Evolutionary conservation across 2,113 vertebrate species (phyloP), one percentile per base, ranked within the genome.

Genomic region (Cynoglossus semilaevis): DNA sequence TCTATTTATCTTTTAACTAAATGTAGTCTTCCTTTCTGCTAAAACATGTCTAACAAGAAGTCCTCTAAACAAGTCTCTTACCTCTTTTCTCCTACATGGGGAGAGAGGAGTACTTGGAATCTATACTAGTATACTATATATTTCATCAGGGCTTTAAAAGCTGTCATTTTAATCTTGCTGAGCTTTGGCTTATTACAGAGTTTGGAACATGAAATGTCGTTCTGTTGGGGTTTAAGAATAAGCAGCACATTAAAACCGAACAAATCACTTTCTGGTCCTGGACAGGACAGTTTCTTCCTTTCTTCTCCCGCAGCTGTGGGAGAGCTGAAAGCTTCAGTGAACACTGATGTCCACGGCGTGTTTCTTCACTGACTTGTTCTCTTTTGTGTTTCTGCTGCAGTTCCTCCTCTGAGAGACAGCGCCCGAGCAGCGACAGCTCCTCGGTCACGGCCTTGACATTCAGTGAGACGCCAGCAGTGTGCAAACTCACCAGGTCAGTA

Each of bases 401-500:
- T 1, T 76, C 74, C 36, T 66, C 68, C 11, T 60, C 77, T 35
- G 77, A 71, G 63, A 84, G 82, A 54, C 86, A 86, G 62, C 73
- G 84, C n/a, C 64, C 87, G 57, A 87, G 83, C 80, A 90, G 84
- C 48, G 89, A 89, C 78, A 69, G 82, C 62, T 83, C 85, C 34
- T 85, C 82, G 18, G 51, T 75, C 15, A 88, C 88, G 29, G 83
- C 85, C 13, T 47, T 83, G 16, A 58, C 54, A 9, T 67, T 81
- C 66, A 63, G 62, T 19, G 16, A 74, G 12, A 55, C 82, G 5
- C 84, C 84, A 58, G 63, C 56, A 54, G 35, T 65, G 71, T 66
- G 84, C 70, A 88, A 90, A 61, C 88, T 89, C 58, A 82, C 37
- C 80, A 87, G 90, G 88, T 90, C 50, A 68, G 86, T 79, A 10